phyloP scores from a whole-genome alignment of 1,140 invertebrate genomes.

The Psix sp. region DNA sequence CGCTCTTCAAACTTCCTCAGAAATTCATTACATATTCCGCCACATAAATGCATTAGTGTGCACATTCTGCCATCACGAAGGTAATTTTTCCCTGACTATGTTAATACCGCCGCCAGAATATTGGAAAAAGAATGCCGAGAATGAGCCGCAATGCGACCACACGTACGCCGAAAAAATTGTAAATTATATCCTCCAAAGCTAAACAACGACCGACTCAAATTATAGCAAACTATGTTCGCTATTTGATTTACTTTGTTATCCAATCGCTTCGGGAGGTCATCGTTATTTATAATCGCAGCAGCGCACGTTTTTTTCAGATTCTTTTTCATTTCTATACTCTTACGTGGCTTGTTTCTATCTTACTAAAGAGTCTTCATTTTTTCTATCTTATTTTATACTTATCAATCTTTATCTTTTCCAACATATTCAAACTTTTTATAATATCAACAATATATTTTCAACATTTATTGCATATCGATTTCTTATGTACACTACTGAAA shows the following conservation, averaged over 20 bases:
- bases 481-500: too few species aligned
- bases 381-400: too few species aligned
- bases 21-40: slow-evolving; percentile 52
- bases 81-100: slow-evolving; percentile 36
- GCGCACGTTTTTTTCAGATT: too few species aligned
- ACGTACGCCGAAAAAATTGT: slow-evolving; percentile 11
- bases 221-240: slow-evolving; percentile 15
- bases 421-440: too few species aligned
- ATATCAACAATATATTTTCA: too few species aligned
- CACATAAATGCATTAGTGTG: slow-evolving; percentile 21
- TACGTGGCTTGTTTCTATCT: too few species aligned
- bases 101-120: slow-evolving; percentile 39
- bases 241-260: slow-evolving; percentile 34
- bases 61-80: slow-evolving; percentile 27
- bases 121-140: slow-evolving; percentile 44
- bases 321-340: too few species aligned
- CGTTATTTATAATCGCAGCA: too few species aligned
- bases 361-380: too few species aligned
- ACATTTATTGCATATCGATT: too few species aligned
- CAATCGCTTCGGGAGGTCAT: too few species aligned
- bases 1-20: slow-evolving; percentile 37
- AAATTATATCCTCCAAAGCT: slow-evolving; percentile 8
- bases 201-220: slow-evolving; percentile 12
- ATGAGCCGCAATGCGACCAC: slow-evolving; percentile 35
- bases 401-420: too few species aligned